Percentiles rank a stretch among this genome's conserved stretches.
phyloP scores from a whole-genome alignment of 2,113 vertebrate species.

The Colaptes auratus region DNA sequence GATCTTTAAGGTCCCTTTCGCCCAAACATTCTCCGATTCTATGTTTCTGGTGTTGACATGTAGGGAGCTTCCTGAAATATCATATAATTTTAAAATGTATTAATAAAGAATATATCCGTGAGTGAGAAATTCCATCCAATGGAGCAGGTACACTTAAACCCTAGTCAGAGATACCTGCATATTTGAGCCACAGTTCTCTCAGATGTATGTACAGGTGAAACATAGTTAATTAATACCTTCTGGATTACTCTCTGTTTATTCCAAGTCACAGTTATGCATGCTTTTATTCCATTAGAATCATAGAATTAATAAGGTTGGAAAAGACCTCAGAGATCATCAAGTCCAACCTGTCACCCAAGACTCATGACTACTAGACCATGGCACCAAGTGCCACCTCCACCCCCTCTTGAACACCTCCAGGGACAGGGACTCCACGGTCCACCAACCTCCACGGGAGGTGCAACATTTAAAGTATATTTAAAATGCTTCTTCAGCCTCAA shows the following conservation, averaged over 20 bases:
- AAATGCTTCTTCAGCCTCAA: not conserved
- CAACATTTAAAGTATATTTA: not conserved
- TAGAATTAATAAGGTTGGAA: too few species aligned
- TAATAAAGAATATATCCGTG: not conserved
- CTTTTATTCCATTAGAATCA: not conserved
- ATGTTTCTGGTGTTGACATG: not conserved
- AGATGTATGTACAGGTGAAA: too few species aligned
- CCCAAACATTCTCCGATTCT: too few species aligned
- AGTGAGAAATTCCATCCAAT: not conserved
- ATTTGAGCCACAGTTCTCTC: not conserved
- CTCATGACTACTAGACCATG: too few species aligned
- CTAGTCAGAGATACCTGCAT: not conserved
- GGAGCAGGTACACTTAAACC: not conserved
- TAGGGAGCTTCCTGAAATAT: not conserved
- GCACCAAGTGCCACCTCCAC: too few species aligned
- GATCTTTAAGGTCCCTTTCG: too few species aligned
- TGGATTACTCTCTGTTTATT: not conserved
- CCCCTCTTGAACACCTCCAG: too few species aligned
- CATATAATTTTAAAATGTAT: not conserved
- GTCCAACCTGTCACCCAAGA: too few species aligned
- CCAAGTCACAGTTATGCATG: not conserved
- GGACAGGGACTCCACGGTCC: too few species aligned
- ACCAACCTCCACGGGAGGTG: too few species aligned
- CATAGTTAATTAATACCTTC: too few species aligned
- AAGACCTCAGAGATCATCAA: too few species aligned